Base-by-base conservation (phyloP, 2,113 vertebrate species). In the Chlorodrepanis virens region DNA sequence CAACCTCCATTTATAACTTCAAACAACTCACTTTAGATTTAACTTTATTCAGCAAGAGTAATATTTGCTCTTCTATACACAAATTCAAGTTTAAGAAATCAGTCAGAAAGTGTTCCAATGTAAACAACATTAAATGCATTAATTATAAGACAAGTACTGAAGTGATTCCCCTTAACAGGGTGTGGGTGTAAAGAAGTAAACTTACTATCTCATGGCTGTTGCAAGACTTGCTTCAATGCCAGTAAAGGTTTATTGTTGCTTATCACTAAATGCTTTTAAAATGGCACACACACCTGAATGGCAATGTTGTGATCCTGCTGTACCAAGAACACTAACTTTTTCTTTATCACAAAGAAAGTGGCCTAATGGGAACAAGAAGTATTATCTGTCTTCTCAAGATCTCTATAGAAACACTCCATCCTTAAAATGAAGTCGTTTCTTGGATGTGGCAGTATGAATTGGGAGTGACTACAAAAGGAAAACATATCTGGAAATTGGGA, bases 101-200 rank as follows among this genome's bases (percentile, higher is more conserved):
- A 94, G 63, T 96, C 83, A 96, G 65, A 93, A 96, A 94, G 53
- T 60, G 74, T 90, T 97, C 74, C 94, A 96, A 88, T 86, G 74
- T 64, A 97, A 98, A 95, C 53, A 97, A 82, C 74, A 94, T 93
- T 97, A 97, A 97, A 89, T 59, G 33, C 40, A 96, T 72, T 91
- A 97, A 97, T 97, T 98, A 92, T 93, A 97, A 97, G 83, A 97
- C 89, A 97, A 96, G 37, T 67, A 93, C 54, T 94, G 70, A 84
- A 93, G 81, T 93, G 95, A 95, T 97, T 96, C 95, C 70, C 70
- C 56, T 94, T 96, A 87, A 97, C 13, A 74, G 70, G 64, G 44
- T 96, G 95, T 97, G 94, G 89, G 64, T 96, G 72, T 95, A 49
- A 67, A 94, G 92, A 96, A 94, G 68, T 92, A 97, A 97, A 96